Evolutionary conservation across 1,140 invertebrate species (phyloP), one percentile per base, ranked within the genome.

Genomic region (Hylaeus volcanicus): DNA sequence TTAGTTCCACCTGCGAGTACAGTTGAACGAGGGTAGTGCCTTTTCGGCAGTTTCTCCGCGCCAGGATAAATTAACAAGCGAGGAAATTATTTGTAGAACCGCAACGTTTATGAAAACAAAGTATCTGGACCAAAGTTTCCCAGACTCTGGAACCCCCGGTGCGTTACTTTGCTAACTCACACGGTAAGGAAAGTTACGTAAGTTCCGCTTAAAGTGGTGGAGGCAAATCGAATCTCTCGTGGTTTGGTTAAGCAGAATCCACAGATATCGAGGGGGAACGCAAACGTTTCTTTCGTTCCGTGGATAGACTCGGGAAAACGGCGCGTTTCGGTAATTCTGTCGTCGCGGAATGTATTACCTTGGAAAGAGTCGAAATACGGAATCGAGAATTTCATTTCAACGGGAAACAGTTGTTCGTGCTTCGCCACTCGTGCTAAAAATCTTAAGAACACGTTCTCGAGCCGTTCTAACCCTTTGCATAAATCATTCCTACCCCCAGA

Each of bases 121-220:
- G 70, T 79, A 14, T 6, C 6, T 9, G 11, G 9, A n/a, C 48
- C 15, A n/a, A 39, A 45, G 26, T 61, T 39, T 3, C 15, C 5
- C 76, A 14, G 60, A 71, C 58, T 55, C 39, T 5, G 2, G 11
- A 69, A 37, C 41, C 51, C 15, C 53, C 51, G 9, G n/a, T 6
- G 60, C 76, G n/a, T 79, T 64, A 55, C 76, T 79, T 73, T 5
- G n/a, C 69, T 3, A 70, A 71, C 75, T 77, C 71, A 71, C 56
- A 15, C 11, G 6, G 43, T 26, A 5, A 39, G 26, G 41, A 51
- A 66, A 79, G 43, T 79, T 73, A 15, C 51, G 43, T 51, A 79
- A 79, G 71, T 74, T 79, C 26, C 48, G 61, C 41, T 56, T 74
- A 74, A 74, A 66, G 77, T 66, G 61, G 43, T 58, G 53, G 41